Conservation (phyloP, 2,113 vertebrate genomes). For the Takifugu flavidus region DNA sequence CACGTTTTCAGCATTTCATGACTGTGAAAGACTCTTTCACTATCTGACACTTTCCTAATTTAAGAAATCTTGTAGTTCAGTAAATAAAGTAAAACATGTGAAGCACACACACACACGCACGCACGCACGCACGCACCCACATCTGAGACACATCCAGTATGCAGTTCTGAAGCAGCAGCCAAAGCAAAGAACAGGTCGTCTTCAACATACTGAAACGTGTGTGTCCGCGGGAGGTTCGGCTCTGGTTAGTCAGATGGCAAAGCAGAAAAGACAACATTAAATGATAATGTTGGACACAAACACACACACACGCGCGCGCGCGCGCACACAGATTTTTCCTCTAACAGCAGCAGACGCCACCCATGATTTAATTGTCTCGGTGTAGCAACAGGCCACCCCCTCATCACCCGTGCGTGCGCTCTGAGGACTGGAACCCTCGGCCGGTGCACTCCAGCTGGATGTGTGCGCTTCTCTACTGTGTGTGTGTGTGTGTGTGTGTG, state of each 20-base stretch:
- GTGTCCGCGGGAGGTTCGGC: conserved; percentile 13
- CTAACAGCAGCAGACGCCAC: conserved; percentile 49
- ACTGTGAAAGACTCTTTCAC: conserved; percentile 29
- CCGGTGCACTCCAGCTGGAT: no score
- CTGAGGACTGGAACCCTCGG: no score
- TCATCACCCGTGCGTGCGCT: conserved; percentile 6
- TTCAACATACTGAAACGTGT: not conserved
- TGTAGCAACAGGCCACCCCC: conserved; percentile 29
- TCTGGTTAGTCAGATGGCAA: conserved; percentile 56
- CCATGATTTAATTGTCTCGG: conserved; percentile 44
- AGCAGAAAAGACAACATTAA: conserved; percentile 60
- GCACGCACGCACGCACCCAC: no score
- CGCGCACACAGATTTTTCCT: conserved; percentile 31
- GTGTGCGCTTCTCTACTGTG: no score
- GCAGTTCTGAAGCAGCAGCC: conserved; percentile 20
- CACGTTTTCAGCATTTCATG: conserved; percentile 28
- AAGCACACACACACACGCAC: no score
- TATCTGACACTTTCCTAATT: conserved; percentile 33
- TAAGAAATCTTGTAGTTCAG: conserved; percentile 21
- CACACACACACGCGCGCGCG: conserved; percentile 16
- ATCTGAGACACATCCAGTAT: not conserved
- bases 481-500: not conserved
- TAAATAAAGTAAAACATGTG: not conserved
- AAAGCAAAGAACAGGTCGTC: conserved; percentile 6
- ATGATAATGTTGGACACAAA: conserved; percentile 62